phyloP scores from a whole-genome alignment of 2,888 invertebrate species.

The Eristalinus aeneus region DNA sequence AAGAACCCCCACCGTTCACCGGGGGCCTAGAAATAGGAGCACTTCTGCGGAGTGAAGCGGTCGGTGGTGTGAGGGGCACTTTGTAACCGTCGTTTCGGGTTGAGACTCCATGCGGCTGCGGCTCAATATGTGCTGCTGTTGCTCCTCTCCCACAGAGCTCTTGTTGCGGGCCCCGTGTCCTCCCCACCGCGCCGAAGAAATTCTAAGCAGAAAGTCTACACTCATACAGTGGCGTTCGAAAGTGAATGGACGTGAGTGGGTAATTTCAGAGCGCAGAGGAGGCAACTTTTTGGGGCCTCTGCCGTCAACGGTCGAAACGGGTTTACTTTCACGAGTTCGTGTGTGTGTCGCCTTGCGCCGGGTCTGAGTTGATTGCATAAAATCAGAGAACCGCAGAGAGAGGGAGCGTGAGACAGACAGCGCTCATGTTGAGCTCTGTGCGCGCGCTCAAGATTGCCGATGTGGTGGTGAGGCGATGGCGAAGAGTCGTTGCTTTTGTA shows the following conservation, averaged over 20 bases:
- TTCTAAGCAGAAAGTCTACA: slow-evolving; percentile 61
- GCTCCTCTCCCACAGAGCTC: slow-evolving; percentile 24
- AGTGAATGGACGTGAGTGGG: background rate
- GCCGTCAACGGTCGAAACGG: background rate
- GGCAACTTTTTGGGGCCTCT: slow-evolving; percentile 38
- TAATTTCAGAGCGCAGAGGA: background rate
- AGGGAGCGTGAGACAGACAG: background rate
- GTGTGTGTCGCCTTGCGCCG: background rate
- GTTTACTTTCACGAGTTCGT: background rate
- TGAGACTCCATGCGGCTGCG: slow-evolving; percentile 54
- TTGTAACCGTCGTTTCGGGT: slow-evolving; percentile 62
- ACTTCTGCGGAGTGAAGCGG: background rate
- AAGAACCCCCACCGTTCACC: slow-evolving; percentile 5
- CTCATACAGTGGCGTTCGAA: slow-evolving; percentile 53
- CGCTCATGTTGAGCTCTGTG: slow-evolving; percentile 37
- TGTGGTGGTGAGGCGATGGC: slow-evolving; percentile 30
- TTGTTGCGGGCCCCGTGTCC: background rate
- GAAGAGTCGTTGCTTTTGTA: slow-evolving; percentile 41
- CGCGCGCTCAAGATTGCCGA: slow-evolving; percentile 53
- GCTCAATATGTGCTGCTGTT: slow-evolving; percentile 44
- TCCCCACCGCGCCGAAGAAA: slow-evolving; percentile 9
- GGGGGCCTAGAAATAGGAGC: slow-evolving; percentile 38
- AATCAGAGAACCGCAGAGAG: background rate
- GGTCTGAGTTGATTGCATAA: background rate
- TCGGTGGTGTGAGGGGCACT: background rate